Evolutionary conservation across 1,140 invertebrate genomes (phyloP).

Genomic region (Paramacrobiotus metropolitanus): DNA sequence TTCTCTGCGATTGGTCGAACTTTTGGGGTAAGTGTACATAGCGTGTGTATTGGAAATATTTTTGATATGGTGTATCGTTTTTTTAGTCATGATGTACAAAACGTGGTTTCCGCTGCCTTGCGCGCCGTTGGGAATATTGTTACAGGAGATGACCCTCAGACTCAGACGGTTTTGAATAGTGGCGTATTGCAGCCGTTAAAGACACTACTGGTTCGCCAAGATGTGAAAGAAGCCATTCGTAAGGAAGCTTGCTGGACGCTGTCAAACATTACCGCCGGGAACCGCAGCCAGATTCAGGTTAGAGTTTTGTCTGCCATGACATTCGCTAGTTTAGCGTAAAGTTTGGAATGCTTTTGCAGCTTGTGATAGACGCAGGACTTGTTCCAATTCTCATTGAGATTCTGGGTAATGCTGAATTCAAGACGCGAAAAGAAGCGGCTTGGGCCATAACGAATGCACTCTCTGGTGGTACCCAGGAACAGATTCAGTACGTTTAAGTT

Average conservation of each 20-base stretch:
- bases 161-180: conserved; percentile 77
- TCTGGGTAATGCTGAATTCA: conserved; percentile 72
- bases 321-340: not conserved
- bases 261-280: conserved; percentile 91
- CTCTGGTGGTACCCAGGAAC: conserved; percentile 72
- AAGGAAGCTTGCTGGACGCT: conserved; percentile 98
- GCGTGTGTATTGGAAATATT: conserved; percentile 7
- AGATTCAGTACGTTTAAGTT: conserved; percentile 42
- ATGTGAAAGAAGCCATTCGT: conserved; percentile 50
- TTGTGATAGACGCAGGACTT: conserved; percentile 82
- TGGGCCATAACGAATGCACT: conserved; percentile 97
- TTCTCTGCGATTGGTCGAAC: conserved; percentile 70
- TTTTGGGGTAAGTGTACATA: conserved; percentile 47
- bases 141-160: conserved; percentile 88
- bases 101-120: conserved; percentile 78
- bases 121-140: conserved; percentile 92
- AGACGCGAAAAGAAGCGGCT: conserved; percentile 85
- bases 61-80: conserved; percentile 1
- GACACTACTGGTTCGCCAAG: conserved; percentile 43
- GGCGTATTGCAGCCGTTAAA: conserved; percentile 60
- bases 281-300: conserved; percentile 69
- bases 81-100: conserved; percentile 56
- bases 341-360: conserved; percentile 32
- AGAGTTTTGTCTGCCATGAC: not conserved
- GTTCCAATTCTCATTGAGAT: conserved; percentile 77